Conservation (phyloP, 2,113 vertebrate genomes). For the Pseudopipra pipra region DNA sequence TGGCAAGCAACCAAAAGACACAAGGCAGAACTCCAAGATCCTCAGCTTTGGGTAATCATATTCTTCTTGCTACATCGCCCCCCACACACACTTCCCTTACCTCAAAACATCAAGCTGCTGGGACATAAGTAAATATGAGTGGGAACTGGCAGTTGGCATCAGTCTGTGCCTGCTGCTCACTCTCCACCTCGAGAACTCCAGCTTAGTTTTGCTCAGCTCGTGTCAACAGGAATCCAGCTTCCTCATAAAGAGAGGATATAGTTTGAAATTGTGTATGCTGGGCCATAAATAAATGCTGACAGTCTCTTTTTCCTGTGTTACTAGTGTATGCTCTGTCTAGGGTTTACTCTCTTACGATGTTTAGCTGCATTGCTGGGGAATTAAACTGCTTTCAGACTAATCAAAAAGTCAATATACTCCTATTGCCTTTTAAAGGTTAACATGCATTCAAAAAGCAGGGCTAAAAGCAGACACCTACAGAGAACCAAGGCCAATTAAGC, state of each 20-base stretch:
- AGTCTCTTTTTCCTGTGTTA: not conserved
- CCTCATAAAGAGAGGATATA: not conserved
- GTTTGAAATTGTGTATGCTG: not conserved
- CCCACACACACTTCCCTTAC: not conserved
- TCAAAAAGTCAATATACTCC: not conserved
- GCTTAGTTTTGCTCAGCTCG: not conserved
- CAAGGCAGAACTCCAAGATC: constrained; percentile 28
- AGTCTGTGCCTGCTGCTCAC: not conserved
- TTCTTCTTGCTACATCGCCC: not conserved
- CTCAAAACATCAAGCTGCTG: not conserved
- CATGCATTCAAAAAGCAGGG: not conserved
- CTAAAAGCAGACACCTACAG: not conserved
- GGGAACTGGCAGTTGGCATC: not conserved
- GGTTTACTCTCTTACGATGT: not conserved
- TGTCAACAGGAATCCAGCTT: not conserved
- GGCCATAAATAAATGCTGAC: not conserved
- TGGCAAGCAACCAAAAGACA: constrained; percentile 12
- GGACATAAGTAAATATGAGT: not conserved
- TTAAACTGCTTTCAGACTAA: constrained; percentile 10
- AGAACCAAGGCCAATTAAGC: not conserved
- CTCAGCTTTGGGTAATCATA: not conserved
- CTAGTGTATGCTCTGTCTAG: not conserved
- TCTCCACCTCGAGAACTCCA: not conserved
- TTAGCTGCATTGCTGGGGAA: not conserved
- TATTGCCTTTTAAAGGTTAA: constrained; percentile 33